Evolutionary conservation across 2,113 vertebrate genomes (phyloP).

Genomic region (Cavia porcellus): DNA sequence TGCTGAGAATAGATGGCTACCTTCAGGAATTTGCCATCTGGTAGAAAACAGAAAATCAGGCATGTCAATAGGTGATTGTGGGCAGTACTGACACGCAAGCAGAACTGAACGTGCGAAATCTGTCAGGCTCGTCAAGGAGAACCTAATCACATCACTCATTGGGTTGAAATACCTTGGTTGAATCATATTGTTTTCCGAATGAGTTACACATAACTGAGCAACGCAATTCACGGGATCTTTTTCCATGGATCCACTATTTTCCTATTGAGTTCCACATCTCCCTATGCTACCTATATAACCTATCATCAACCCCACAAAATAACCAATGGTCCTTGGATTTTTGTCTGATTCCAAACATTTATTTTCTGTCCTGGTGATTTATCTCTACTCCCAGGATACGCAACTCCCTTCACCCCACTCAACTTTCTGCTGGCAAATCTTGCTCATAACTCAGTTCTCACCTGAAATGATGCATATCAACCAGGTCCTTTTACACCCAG

Average conservation of each 20-base stretch:
- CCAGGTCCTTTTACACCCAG: neutral
- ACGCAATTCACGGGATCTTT: neutral
- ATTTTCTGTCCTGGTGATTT: neutral
- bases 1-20: neutral
- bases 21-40: neutral
- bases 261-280: neutral
- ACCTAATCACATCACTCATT: neutral
- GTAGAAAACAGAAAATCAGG: neutral
- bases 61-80: neutral
- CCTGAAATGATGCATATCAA: neutral
- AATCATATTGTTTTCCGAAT: neutral
- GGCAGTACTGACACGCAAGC: neutral
- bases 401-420: neutral
- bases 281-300: neutral
- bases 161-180: neutral
- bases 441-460: neutral
- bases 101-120: neutral
- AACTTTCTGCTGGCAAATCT: neutral
- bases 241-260: neutral
- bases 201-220: neutral
- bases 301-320: neutral
- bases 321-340: neutral
- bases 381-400: neutral
- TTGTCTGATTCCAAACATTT: neutral
- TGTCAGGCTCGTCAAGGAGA: neutral